Base-by-base conservation (phyloP, 2,888 invertebrate species). In the Cheilosia impressa region DNA sequence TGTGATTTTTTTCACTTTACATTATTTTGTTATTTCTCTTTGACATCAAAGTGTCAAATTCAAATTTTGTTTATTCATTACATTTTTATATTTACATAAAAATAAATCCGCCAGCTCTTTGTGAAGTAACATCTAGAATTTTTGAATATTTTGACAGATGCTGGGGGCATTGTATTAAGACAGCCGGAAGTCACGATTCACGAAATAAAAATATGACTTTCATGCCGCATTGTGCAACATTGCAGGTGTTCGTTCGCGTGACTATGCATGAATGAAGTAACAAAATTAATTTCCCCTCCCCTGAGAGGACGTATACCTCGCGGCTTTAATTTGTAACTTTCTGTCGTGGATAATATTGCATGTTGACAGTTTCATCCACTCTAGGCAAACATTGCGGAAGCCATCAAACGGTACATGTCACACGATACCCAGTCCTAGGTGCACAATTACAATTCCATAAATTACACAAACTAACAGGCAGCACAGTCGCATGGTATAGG, bases 391-490 rank as follows among this genome's bases (percentile, higher is more conserved):
- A 47, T 4, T 19, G 57, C 45, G 45, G 57, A 69, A 69, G 34
- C 41, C 22, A 47, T 31, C 43, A 22, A 57, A 31, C 19, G 22
- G 5, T 31, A 13, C 38, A 31, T 68, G 66, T 10, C 45, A 52
- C 41, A 50, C 10, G 22, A 65, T 43, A 69, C 22, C 24, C 27
- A 60, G 15, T n/a, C 43, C 43, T 4, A 10, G 15, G 38, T 60
- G 31, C 31, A 60, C 22, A 47, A 43, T 55, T 41, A 55, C 22
- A 58, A 58, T 13, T 52, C n/a, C 53, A 31, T 53, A 62, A 55
- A 57, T 65, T 41, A 50, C 43, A 60, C 58, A 58, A 65, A 45
- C 47, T 15, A 17, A 19, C 50, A n/a, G n/a, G n/a, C n/a, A n/a
- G n/a, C n/a, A n/a, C n/a, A 27, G 15, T 15, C 15, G 24, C 52